A percentile compares a stretch with the other conserved stretches of the same genome.
Evolutionary conservation across 2,797 vertebrate genomes (phyloP).

Genomic region (Paedocypris micromegethes): DNA sequence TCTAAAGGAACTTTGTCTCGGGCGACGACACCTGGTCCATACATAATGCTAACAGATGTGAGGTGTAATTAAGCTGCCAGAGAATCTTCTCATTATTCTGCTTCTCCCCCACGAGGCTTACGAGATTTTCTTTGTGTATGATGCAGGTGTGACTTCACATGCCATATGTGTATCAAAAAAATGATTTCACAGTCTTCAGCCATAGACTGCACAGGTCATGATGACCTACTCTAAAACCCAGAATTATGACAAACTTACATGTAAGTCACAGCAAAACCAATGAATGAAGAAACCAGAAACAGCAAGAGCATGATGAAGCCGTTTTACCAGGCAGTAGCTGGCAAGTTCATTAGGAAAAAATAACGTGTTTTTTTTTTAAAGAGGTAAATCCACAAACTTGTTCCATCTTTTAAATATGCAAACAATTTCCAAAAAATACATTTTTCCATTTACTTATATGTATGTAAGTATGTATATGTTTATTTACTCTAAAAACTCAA

Average conservation of each 20-base stretch:
- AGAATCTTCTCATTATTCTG: constrained; percentile 61
- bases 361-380: too few species aligned
- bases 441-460: too few species aligned
- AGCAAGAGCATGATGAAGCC: too few species aligned
- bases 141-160: constrained; percentile 4
- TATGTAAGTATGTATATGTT: too few species aligned
- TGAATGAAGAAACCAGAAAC: too few species aligned
- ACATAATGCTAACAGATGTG: constrained; percentile 65
- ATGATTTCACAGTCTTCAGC: background rate
- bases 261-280: too few species aligned
- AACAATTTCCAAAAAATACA: too few species aligned
- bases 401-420: too few species aligned
- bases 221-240: background rate
- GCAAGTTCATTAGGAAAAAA: too few species aligned
- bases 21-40: constrained; percentile 63
- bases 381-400: too few species aligned
- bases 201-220: constrained; percentile 1
- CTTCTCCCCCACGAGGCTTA: constrained; percentile 42
- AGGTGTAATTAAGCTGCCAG: constrained; percentile 69
- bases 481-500: too few species aligned
- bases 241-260: background rate
- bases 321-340: too few species aligned
- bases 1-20: constrained; percentile 26
- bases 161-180: constrained; percentile 4
- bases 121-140: constrained; percentile 10